Conservation (phyloP, 1,140 invertebrate species). For the Asbolus verrucosus region DNA sequence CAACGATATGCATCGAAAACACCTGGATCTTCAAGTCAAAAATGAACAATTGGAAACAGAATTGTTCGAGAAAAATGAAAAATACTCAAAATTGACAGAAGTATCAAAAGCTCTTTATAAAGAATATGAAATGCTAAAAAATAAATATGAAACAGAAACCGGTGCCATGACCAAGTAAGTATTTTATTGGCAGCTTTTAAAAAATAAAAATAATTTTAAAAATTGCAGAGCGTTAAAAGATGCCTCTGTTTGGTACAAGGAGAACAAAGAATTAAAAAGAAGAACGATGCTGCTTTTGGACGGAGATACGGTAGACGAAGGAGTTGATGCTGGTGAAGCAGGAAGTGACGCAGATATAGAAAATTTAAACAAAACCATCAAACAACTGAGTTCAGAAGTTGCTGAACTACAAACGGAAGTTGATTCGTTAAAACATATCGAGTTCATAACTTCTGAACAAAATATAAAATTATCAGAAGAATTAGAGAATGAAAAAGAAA, state of each 20-base stretch:
- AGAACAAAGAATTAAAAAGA: slow-evolving; percentile 78
- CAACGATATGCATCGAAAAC: slow-evolving; percentile 71
- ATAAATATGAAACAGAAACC: slow-evolving; percentile 78
- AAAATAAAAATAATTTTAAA: neutral
- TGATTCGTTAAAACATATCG: slow-evolving; percentile 72
- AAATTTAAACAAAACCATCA: slow-evolving; percentile 74
- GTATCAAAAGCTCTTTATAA: slow-evolving; percentile 79
- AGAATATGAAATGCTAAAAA: slow-evolving; percentile 79
- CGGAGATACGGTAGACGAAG: slow-evolving; percentile 63
- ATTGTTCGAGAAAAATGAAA: slow-evolving; percentile 71
- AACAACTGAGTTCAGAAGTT: slow-evolving; percentile 73
- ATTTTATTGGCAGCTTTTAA: neutral
- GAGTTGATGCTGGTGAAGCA: slow-evolving; percentile 67
- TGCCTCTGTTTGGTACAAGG: slow-evolving; percentile 77
- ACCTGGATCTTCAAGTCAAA: slow-evolving; percentile 70
- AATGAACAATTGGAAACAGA: slow-evolving; percentile 70
- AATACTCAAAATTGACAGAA: slow-evolving; percentile 72
- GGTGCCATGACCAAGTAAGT: slow-evolving; percentile 75
- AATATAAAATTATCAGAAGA: slow-evolving; percentile 69
- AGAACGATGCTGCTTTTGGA: slow-evolving; percentile 71
- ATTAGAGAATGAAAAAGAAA: slow-evolving; percentile 70
- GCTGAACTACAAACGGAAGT: slow-evolving; percentile 76
- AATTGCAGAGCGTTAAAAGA: slow-evolving; percentile 69
- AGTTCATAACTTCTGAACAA: slow-evolving; percentile 79
- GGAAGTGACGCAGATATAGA: slow-evolving; percentile 75